A percentile compares a stretch with the other conserved stretches of the same genome.
phyloP scores from a whole-genome alignment of 1,140 invertebrate genomes.

The Triops cancriformis region DNA sequence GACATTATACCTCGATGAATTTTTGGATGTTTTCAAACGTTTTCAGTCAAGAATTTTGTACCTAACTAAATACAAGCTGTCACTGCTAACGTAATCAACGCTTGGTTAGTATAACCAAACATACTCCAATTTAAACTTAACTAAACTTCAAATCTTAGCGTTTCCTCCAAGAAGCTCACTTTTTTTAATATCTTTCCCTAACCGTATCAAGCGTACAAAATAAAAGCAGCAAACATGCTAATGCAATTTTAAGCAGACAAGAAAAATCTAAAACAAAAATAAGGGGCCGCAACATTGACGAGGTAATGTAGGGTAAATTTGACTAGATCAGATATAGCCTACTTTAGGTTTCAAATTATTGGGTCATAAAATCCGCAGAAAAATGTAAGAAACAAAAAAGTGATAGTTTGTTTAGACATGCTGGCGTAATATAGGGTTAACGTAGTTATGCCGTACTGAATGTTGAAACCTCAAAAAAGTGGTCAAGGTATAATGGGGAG shows the following conservation, averaged over 20 bases:
- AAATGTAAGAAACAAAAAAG: too few species aligned
- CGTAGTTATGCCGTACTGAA: too few species aligned
- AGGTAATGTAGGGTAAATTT: neutral
- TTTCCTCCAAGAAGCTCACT: too few species aligned
- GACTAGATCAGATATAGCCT: neutral
- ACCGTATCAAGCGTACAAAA: neutral
- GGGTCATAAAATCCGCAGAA: too few species aligned
- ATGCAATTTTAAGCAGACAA: neutral
- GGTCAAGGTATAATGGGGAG: neutral
- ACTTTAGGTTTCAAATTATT: neutral
- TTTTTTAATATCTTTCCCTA: neutral
- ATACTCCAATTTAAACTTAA: neutral
- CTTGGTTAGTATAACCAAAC: neutral
- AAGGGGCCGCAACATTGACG: neutral
- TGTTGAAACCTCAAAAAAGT: neutral
- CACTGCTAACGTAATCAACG: neutral
- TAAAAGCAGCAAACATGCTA: neutral
- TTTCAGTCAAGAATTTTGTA: neutral
- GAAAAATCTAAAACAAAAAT: neutral
- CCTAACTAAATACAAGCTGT: neutral
- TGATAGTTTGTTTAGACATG: too few species aligned
- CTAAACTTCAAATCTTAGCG: neutral
- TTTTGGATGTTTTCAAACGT: neutral
- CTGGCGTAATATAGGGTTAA: too few species aligned
- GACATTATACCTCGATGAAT: too few species aligned